phyloP scores from a whole-genome alignment of 2,888 invertebrate genomes.

The Eupithecia exiguata region DNA sequence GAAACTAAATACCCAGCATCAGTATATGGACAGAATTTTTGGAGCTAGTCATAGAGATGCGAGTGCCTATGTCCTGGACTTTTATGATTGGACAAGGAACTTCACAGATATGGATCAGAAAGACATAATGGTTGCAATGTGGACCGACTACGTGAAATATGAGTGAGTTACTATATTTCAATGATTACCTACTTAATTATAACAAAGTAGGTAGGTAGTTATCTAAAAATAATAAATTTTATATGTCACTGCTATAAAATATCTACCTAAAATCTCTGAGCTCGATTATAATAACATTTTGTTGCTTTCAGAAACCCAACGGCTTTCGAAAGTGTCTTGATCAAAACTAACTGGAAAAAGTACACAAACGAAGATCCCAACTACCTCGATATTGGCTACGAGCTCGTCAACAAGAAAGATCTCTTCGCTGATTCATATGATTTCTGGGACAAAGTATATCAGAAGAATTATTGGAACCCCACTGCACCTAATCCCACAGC shows the following conservation, averaged over 20 bases:
- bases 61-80: constrained; percentile 71
- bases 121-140: constrained; percentile 72
- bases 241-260: neutral
- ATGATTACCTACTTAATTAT: neutral
- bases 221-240: neutral
- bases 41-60: constrained; percentile 79
- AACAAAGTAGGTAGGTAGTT: neutral
- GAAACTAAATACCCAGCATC: constrained; percentile 65
- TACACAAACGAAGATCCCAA: constrained; percentile 61
- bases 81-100: constrained; percentile 62
- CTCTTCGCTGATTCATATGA: constrained; percentile 59
- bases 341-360: constrained; percentile 65
- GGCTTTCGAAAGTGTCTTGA: constrained; percentile 64
- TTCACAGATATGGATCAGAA: constrained; percentile 67
- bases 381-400: constrained; percentile 66
- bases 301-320: constrained; percentile 70
- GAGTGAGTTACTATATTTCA: constrained; percentile 59
- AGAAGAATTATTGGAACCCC: constrained; percentile 70
- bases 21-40: constrained; percentile 66
- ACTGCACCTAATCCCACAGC: constrained; percentile 44
- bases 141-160: constrained; percentile 73
- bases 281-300: neutral
- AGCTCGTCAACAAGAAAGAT: constrained; percentile 59
- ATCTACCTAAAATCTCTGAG: too few species aligned
- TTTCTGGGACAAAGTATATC: constrained; percentile 71